Evolutionary conservation across 2,113 vertebrate genomes (phyloP).

Genomic region (Phrynosoma blainvillii): DNA sequence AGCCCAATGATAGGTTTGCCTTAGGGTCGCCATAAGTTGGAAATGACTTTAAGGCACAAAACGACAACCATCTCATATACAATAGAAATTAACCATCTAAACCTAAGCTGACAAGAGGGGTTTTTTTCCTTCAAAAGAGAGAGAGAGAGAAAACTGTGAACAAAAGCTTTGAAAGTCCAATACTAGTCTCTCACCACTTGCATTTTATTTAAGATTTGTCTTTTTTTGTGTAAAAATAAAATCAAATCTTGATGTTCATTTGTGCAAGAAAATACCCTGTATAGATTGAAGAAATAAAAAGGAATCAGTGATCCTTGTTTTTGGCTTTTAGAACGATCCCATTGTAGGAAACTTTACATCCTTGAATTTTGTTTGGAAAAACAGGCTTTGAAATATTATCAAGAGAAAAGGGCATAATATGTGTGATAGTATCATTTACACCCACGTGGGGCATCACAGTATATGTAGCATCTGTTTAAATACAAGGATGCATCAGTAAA

Average conservation of each 20-base stretch:
- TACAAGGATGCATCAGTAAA: constrained; percentile 2
- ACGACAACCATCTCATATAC: background rate
- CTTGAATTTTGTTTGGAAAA: constrained; percentile 14
- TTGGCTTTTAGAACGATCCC: constrained; percentile 28
- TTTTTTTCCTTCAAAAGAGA: background rate
- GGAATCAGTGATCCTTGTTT: background rate
- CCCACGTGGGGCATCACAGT: background rate
- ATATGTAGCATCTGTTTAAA: background rate
- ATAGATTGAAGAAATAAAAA: background rate
- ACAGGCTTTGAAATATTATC: constrained; percentile 3
- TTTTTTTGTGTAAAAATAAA: constrained; percentile 18
- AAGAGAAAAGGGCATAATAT: constrained; percentile 1
- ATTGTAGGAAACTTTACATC: constrained; percentile 2
- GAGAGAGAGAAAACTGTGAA: background rate
- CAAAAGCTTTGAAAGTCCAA: constrained; percentile 10
- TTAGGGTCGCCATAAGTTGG: no score
- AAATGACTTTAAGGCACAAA: no score
- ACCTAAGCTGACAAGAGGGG: background rate
- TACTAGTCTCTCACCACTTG: background rate
- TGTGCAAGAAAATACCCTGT: background rate
- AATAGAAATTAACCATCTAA: background rate
- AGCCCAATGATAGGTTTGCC: no score
- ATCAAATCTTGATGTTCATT: background rate
- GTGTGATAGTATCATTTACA: background rate
- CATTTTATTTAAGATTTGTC: constrained; percentile 4